These are phyloP conservation scores for Hormiphora californensis DNA, from an alignment of 37 sponge, comb jelly and placozoan genomes.

Conservation along the genomic window DNA sequence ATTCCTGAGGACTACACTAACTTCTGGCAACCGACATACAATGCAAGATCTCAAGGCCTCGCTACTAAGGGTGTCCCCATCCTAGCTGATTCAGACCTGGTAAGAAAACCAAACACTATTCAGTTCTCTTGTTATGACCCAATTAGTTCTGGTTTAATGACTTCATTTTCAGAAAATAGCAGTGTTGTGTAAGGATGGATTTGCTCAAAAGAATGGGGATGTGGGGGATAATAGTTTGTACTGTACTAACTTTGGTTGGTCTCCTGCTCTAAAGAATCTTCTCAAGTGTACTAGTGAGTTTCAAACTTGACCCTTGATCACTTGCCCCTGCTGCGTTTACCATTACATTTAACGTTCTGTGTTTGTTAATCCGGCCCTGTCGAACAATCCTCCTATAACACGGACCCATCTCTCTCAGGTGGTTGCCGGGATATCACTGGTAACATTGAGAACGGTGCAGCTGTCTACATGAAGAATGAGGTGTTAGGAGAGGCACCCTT, in stretches of 20 bases:
- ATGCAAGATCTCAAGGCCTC: neutral
- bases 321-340: too few relatives aligned
- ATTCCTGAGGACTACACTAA: neutral
- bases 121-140: neutral
- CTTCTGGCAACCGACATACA: neutral
- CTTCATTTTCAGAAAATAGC: neutral
- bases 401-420: too few relatives aligned
- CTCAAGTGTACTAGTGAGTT: neutral
- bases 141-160: neutral
- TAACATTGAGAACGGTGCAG: neutral
- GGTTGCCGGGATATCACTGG: constrained; percentile 1
- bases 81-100: neutral
- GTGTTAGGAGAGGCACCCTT: neutral
- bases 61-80: neutral
- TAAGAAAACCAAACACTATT: neutral
- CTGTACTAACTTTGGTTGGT: neutral
- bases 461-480: neutral
- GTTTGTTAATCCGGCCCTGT: too few relatives aligned
- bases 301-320: too few relatives aligned
- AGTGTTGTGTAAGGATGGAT: constrained; percentile 1
- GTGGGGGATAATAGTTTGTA: neutral
- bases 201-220: neutral
- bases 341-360: too few relatives aligned
- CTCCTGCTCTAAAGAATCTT: neutral
- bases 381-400: too few relatives aligned